Evolutionary conservation across 2,797 vertebrate genomes (phyloP).

Genomic region (Rousettus madagascariensis): DNA sequence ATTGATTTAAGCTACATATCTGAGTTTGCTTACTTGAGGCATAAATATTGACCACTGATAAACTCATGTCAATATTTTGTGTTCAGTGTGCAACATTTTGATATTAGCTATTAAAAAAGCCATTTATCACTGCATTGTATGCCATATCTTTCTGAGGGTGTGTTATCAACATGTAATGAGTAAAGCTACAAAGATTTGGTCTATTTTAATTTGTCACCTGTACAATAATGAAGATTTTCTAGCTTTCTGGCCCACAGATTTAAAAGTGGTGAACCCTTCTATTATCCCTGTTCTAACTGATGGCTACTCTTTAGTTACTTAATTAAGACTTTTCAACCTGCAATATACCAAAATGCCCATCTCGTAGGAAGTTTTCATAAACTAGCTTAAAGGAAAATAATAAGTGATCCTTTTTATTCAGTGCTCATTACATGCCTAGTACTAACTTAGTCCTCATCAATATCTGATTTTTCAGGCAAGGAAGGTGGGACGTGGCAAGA

Average conservation of each 20-base stretch:
- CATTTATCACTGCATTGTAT: neutral
- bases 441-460: neutral
- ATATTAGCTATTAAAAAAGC: neutral
- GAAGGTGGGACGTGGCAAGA: neutral
- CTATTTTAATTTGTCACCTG: neutral
- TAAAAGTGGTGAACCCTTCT: neutral
- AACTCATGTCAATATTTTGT: conserved; percentile 47
- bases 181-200: neutral
- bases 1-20: conserved; percentile 36
- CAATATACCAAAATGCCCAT: neutral
- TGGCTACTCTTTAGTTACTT: neutral
- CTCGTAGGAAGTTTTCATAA: neutral
- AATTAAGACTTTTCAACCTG: neutral
- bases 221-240: neutral
- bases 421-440: neutral
- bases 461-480: neutral
- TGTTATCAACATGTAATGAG: neutral
- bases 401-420: neutral
- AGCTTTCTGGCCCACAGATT: neutral
- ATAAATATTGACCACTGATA: conserved; percentile 30
- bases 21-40: conserved; percentile 24
- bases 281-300: neutral
- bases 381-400: neutral
- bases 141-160: neutral
- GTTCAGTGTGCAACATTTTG: neutral